Conservation (phyloP, 2,113 vertebrate genomes). For the Myotis yumanensis region DNA sequence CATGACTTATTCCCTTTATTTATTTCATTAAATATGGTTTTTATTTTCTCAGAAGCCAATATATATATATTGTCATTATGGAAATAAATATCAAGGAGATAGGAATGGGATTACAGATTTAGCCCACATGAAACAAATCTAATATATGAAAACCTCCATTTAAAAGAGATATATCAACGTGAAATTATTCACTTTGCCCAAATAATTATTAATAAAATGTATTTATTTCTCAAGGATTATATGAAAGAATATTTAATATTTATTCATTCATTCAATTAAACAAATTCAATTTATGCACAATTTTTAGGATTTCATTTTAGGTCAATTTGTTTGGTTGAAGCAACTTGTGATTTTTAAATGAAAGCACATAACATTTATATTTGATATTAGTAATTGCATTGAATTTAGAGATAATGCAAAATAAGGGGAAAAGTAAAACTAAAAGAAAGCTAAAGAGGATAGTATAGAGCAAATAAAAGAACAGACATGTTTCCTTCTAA, state of each 20-base stretch:
- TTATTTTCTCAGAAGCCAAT: conserved; percentile 22
- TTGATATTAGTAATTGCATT: neutral
- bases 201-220: conserved; percentile 37
- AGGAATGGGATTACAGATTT: conserved; percentile 7
- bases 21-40: conserved; percentile 48
- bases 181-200: neutral
- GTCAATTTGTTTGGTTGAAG: neutral
- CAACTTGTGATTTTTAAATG: neutral
- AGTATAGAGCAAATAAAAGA: neutral
- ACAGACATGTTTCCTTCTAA: neutral
- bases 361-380: neutral
- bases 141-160: neutral
- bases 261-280: neutral
- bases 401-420: neutral
- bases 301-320: neutral
- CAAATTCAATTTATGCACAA: neutral
- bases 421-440: neutral
- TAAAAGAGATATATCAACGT: neutral
- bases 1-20: neutral
- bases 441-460: neutral
- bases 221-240: neutral
- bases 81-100: conserved; percentile 19
- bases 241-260: conserved; percentile 7
- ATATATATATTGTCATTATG: conserved; percentile 7
- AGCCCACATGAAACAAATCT: neutral